Conservation (phyloP, 2,113 vertebrate genomes). For the Vidua macroura region DNA sequence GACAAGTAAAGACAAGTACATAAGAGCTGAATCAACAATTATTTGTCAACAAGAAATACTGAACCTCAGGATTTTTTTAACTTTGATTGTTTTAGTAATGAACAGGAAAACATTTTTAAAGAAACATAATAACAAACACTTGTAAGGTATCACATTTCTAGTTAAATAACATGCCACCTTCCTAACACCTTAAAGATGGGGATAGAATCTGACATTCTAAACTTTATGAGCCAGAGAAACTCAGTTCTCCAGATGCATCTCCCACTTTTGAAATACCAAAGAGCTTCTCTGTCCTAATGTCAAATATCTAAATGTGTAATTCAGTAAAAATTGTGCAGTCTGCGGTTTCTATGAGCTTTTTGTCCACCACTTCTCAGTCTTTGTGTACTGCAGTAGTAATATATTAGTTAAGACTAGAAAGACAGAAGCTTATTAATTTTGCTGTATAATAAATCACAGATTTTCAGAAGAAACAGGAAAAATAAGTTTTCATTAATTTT, state of each 20-base stretch:
- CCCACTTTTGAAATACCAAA: background rate
- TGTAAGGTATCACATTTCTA: background rate
- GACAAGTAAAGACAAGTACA: background rate
- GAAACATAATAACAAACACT: background rate
- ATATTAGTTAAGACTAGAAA: background rate
- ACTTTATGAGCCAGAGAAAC: background rate
- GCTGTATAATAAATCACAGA: background rate
- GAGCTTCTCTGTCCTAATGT: background rate
- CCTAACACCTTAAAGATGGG: background rate
- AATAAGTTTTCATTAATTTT: background rate
- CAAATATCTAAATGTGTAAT: background rate
- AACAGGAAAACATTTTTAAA: background rate
- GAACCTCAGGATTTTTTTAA: background rate
- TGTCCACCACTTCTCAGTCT: background rate
- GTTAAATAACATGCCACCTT: background rate
- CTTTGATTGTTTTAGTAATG: background rate
- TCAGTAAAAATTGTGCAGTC: background rate
- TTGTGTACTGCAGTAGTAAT: background rate
- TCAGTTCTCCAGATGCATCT: background rate
- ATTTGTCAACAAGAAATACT: background rate
- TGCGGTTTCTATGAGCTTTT: background rate
- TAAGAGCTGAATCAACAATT: background rate
- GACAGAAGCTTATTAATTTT: background rate
- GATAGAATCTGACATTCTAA: background rate
- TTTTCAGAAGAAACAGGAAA: background rate